phyloP scores from a whole-genome alignment of 2,888 invertebrate genomes.

The Schrankia costaestrigalis region DNA sequence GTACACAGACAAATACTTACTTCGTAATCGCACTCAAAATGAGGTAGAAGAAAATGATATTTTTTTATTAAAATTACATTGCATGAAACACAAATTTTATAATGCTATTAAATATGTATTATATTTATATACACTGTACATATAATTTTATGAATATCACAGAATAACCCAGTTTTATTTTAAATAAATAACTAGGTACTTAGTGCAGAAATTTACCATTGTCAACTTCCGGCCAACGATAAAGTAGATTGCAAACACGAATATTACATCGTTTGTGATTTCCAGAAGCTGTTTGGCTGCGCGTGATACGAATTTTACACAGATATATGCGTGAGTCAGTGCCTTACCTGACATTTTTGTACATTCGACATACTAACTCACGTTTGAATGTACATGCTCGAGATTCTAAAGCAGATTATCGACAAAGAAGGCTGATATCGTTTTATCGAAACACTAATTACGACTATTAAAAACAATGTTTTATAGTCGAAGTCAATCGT shows the following conservation, averaged over 20 bases:
- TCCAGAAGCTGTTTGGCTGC: conserved; percentile 60
- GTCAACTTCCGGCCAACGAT: conserved; percentile 56
- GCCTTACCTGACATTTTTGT: conserved; percentile 37
- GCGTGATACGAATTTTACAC: conserved; percentile 59
- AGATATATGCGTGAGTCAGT: conserved; percentile 43
- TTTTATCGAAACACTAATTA: conserved; percentile 64
- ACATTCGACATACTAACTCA: conserved; percentile 34
- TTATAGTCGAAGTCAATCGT: conserved; percentile 68
- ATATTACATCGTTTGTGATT: conserved; percentile 55
- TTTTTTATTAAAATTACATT: too few species aligned
- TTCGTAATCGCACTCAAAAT: too few species aligned
- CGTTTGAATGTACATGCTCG: conserved; percentile 37
- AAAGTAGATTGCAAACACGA: conserved; percentile 51
- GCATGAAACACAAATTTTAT: too few species aligned
- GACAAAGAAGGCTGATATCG: conserved; percentile 47
- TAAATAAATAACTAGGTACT: too few species aligned
- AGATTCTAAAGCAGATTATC: conserved; percentile 46
- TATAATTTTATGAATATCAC: too few species aligned
- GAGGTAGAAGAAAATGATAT: too few species aligned
- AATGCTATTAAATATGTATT: too few species aligned
- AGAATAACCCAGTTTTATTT: too few species aligned
- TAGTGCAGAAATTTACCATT: conserved; percentile 28
- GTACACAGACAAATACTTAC: too few species aligned
- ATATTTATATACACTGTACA: too few species aligned
- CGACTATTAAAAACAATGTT: conserved; percentile 66